A percentile compares a stretch with the other conserved stretches of the same genome.
Evolutionary conservation across 2,113 vertebrate species (phyloP).

Genomic region (Tretioscincus oriximinensis): DNA sequence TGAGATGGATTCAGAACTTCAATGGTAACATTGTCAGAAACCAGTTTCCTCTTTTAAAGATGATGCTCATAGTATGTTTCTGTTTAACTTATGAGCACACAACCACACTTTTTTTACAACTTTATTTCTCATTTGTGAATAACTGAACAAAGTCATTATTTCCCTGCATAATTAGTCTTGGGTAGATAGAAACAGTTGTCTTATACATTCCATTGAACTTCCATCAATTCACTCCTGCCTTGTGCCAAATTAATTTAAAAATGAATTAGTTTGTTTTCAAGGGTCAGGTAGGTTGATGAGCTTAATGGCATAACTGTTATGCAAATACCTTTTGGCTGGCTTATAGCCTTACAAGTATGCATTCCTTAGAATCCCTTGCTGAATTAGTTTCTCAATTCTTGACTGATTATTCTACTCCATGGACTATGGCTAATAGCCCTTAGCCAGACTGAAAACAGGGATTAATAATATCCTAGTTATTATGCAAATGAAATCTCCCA

Average conservation of each 20-base stretch:
- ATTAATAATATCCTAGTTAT: background rate
- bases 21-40: no score
- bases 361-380: slow-evolving; percentile 5
- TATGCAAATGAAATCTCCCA: slow-evolving; percentile 24
- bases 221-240: background rate
- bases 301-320: background rate
- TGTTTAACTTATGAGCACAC: background rate
- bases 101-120: background rate
- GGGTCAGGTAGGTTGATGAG: background rate
- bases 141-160: slow-evolving; percentile 6
- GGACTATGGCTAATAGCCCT: background rate
- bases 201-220: accelerated
- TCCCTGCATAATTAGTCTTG: background rate
- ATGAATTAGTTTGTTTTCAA: background rate
- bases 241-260: background rate
- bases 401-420: background rate
- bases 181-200: background rate
- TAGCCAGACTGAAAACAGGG: background rate
- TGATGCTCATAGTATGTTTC: background rate
- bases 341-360: background rate
- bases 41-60: background rate
- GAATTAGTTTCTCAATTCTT: background rate
- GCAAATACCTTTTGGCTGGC: background rate
- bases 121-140: background rate
- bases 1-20: no score